Evolutionary conservation across 2,113 vertebrate species (phyloP).

Genomic region (Anhinga rufa): DNA sequence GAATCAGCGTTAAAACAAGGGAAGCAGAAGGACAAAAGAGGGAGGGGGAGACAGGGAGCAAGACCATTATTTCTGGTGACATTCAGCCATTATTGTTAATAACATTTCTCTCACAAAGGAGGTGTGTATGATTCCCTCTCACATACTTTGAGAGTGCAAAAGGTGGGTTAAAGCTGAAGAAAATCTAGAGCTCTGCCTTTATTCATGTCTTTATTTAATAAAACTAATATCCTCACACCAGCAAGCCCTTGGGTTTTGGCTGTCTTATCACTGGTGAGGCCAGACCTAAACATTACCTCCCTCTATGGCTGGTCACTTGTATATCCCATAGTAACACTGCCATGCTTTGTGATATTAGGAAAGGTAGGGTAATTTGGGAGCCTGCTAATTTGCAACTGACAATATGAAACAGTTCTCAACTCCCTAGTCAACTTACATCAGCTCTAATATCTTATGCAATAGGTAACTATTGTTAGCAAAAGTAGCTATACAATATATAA

Average conservation of each 20-base stretch:
- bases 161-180: background rate
- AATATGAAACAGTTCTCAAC: background rate
- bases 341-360: background rate
- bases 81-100: conserved; percentile 13
- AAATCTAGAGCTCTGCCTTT: background rate
- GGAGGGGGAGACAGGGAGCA: background rate
- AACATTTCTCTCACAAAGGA: background rate
- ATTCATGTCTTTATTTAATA: background rate
- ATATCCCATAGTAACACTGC: background rate
- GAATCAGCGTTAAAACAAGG: background rate
- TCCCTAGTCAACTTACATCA: background rate
- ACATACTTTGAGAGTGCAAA: background rate
- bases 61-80: background rate
- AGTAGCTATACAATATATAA: background rate
- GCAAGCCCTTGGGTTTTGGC: background rate
- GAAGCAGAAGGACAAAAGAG: conserved; percentile 31
- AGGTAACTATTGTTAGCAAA: background rate
- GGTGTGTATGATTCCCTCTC: background rate
- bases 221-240: background rate
- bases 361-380: background rate
- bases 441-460: background rate
- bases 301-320: background rate
- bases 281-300: background rate
- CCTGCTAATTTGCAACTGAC: background rate
- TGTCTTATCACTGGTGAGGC: background rate